phyloP scores from a whole-genome alignment of 2,113 vertebrate species.

The Apus apus region DNA sequence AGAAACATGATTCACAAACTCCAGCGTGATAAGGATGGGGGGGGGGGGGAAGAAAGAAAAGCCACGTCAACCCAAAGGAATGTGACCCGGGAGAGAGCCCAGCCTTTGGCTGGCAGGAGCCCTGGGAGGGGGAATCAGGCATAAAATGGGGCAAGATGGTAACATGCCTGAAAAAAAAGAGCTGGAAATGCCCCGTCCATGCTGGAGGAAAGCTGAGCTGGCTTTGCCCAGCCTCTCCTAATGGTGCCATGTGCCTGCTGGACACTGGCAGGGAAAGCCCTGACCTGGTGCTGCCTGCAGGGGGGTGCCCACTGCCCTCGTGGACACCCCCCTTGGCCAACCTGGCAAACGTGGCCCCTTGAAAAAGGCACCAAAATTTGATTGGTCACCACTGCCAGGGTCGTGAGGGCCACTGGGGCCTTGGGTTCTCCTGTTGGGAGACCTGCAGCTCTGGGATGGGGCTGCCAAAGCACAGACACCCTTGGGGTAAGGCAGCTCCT shows the following conservation, averaged over 20 bases:
- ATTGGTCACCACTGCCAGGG: background rate
- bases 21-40: background rate
- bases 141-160: background rate
- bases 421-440: accelerated
- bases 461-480: background rate
- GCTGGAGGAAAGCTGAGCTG: background rate
- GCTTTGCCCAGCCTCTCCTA: background rate
- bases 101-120: background rate
- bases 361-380: background rate
- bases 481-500: too few species aligned
- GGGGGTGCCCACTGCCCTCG: background rate
- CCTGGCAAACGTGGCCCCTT: background rate
- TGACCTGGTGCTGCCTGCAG: background rate
- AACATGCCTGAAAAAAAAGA: background rate
- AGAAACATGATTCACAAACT: background rate
- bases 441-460: background rate
- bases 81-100: background rate
- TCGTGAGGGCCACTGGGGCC: accelerated
- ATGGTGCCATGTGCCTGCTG: too few species aligned
- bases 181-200: background rate
- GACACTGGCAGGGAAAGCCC: background rate
- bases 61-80: conserved; percentile 30
- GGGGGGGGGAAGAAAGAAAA: conserved; percentile 2
- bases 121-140: background rate
- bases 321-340: accelerated